These are phyloP conservation scores for Xestia ashworthii DNA, from an alignment of 2,888 invertebrate genomes.

Conservation along the genomic window DNA sequence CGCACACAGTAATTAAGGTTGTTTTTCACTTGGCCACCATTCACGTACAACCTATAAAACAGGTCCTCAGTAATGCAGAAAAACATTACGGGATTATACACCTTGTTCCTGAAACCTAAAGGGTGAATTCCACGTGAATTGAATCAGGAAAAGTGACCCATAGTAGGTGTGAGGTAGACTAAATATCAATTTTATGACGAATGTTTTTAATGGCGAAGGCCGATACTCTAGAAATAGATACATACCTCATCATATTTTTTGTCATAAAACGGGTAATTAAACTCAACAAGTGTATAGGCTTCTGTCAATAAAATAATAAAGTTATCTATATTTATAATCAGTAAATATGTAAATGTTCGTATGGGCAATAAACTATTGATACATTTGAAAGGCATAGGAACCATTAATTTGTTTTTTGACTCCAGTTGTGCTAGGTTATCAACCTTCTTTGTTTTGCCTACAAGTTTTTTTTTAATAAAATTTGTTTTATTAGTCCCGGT, in stretches of 20 bases:
- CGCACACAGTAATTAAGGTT: slow-evolving; percentile 68
- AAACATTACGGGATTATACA: slow-evolving; percentile 8
- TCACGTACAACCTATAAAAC: slow-evolving; percentile 25
- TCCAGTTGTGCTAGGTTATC: slow-evolving; percentile 32
- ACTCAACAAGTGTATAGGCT: neutral
- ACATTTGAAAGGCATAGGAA: slow-evolving; percentile 19
- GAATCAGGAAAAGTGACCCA: neutral
- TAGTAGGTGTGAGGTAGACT: neutral
- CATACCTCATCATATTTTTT: neutral
- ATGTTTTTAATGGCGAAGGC: slow-evolving; percentile 59
- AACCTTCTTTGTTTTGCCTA: slow-evolving; percentile 42
- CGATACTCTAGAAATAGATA: slow-evolving; percentile 49
- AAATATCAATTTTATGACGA: slow-evolving; percentile 40
- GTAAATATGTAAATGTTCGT: slow-evolving; percentile 46
- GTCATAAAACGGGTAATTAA: slow-evolving; percentile 7
- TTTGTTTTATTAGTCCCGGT: slow-evolving; percentile 32
- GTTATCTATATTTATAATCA: slow-evolving; percentile 9
- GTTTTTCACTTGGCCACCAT: slow-evolving; percentile 61
- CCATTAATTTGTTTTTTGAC: slow-evolving; percentile 34
- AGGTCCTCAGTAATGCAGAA: neutral
- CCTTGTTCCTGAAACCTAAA: accelerated
- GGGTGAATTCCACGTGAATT: neutral
- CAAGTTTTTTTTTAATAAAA: slow-evolving; percentile 26
- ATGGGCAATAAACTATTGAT: slow-evolving; percentile 5
- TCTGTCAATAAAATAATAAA: slow-evolving; percentile 19